Percentiles rank a stretch among this genome's conserved stretches.
These are phyloP conservation scores for Anastrepha obliqua DNA, from an alignment of 1,140 invertebrate genomes.

Conservation along the genomic window DNA sequence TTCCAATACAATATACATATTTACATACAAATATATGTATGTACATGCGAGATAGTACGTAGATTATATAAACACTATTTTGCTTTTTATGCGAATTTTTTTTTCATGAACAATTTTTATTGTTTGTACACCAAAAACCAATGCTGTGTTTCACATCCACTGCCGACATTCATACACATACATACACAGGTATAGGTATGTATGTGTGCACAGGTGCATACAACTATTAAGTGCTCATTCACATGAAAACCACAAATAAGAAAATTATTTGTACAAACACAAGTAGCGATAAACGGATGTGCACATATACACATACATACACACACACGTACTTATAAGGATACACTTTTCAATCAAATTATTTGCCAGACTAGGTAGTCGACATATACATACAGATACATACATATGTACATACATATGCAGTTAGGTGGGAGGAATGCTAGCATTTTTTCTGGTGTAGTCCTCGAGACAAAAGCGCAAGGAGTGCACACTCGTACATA, in stretches of 20 bases:
- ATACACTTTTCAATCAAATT: neutral
- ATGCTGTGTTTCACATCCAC: neutral
- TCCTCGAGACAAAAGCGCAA: slow-evolving; percentile 30
- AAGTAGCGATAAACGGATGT: neutral
- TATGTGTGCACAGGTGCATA: too few relatives aligned
- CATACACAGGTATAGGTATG: neutral
- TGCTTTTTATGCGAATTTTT: slow-evolving; percentile 8
- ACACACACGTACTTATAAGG: neutral
- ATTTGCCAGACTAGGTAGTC: too few relatives aligned
- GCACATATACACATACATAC: neutral
- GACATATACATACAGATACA: neutral
- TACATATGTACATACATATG: neutral
- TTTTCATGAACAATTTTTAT: neutral
- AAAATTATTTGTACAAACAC: too few relatives aligned
- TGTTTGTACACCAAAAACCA: neutral
- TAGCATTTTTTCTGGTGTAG: neutral
- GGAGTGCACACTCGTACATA: slow-evolving; percentile 13
- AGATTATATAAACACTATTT: neutral
- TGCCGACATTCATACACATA: neutral
- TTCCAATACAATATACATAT: neutral
- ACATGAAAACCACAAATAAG: neutral
- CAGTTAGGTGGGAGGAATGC: neutral
- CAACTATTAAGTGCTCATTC: neutral
- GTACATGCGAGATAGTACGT: too few relatives aligned
- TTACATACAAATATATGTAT: neutral